Evolutionary conservation across 2,888 invertebrate species (phyloP), one percentile per base, ranked within the genome.

Genomic region (Meteorus cinctellus): DNA sequence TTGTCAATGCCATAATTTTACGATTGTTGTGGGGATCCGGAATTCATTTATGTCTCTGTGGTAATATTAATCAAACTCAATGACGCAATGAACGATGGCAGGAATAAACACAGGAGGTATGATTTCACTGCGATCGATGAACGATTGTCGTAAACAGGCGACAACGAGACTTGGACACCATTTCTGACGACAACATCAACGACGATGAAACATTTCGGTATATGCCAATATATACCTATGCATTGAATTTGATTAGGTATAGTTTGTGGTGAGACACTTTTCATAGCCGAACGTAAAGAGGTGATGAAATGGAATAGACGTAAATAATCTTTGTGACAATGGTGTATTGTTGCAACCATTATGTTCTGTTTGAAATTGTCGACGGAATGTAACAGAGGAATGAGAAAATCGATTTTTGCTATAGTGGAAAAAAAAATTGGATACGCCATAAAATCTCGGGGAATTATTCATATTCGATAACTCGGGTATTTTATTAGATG

Each of bases 111-210:
- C 12, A 10, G 5, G 59, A 27, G 27, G 29, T 24, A 60, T 27
- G 4, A 5, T 16, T 10, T 14, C 16, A 29, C 14, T 63, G 34
- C 63, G 34, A 63, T 63, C 31, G 31, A 63, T 63, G 34, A 16
- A n/a, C 63, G 34, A 63, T 31, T 12, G 34, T 63, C 63, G 63
- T 63, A 63, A 63, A 63, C 34, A 34, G 63, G 63, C 63, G 63
- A 63, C 63, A 63, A 63, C 63, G 63, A 63, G 63, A 63, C 34
- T 34, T 31, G 34, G 16, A 29, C 12, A 29, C 16, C 31, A n/a
- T 34, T 34, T 63, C 16, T 34, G 63, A 63, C 63, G 34, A 41
- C 41, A 12, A 41, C 0, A 41, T 41, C 8, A 41, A 41, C 12
- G 41, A 29, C 59, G 27, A 34, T 63, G 63, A 34, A 63, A 34